phyloP scores from a whole-genome alignment of 1,140 invertebrate species.

The Lasaia peninsularis region DNA sequence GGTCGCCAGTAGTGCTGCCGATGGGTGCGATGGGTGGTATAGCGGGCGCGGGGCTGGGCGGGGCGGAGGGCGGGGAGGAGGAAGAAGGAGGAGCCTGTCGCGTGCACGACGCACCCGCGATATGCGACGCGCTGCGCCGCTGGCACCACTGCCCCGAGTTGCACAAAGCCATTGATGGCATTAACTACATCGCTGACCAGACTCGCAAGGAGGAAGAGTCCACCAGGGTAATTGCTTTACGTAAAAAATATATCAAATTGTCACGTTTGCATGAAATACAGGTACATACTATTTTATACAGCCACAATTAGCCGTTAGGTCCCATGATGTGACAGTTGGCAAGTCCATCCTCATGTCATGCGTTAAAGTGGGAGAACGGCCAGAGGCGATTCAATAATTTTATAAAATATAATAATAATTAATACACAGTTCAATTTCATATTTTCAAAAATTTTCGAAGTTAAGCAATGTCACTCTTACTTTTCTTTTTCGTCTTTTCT shows the following conservation, averaged over 20 bases:
- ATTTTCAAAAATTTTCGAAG: too few relatives aligned
- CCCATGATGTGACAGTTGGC: too few relatives aligned
- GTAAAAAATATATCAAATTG: neutral
- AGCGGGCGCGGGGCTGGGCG: slow-evolving; percentile 12
- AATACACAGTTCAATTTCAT: too few relatives aligned
- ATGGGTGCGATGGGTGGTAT: slow-evolving; percentile 17
- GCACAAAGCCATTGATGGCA: slow-evolving; percentile 93
- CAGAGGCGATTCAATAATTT: too few relatives aligned
- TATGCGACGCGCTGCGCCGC: slow-evolving; percentile 78
- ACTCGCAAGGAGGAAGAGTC: slow-evolving; percentile 95
- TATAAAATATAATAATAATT: too few relatives aligned
- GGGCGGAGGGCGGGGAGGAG: slow-evolving; percentile 13
- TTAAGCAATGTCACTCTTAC: too few relatives aligned
- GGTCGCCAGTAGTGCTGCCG: slow-evolving; percentile 29
- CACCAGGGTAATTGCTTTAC: slow-evolving; percentile 82
- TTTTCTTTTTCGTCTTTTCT: too few relatives aligned
- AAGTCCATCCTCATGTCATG: too few relatives aligned
- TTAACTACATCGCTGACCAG: slow-evolving; percentile 95
- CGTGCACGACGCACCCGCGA: slow-evolving; percentile 57
- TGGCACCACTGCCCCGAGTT: slow-evolving; percentile 95
- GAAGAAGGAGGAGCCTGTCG: slow-evolving; percentile 53
- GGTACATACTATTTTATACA: too few relatives aligned
- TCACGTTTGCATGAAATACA: neutral
- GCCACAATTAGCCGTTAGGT: too few relatives aligned
- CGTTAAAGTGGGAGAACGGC: too few relatives aligned